These are phyloP conservation scores for Leptonema lineaticorne DNA, from an alignment of 1,140 invertebrate genomes.

Conservation along the genomic window DNA sequence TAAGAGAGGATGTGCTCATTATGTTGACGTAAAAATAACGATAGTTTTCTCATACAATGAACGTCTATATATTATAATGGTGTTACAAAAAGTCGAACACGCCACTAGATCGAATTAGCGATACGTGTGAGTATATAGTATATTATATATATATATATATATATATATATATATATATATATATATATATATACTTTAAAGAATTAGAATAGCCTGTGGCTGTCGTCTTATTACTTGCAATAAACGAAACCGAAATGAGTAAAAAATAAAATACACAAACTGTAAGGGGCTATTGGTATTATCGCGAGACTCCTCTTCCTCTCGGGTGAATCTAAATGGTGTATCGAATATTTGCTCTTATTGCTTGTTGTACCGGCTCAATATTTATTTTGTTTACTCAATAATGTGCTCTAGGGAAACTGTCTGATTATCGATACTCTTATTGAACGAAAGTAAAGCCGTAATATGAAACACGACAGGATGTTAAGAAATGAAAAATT, in stretches of 20 bases:
- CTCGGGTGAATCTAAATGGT: slow-evolving; percentile 7
- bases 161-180: no score
- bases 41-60: slow-evolving; percentile 7
- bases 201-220: background rate
- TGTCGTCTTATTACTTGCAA: slow-evolving; percentile 13
- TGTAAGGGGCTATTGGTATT: background rate
- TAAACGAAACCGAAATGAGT: slow-evolving; percentile 13
- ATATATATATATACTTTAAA: no score
- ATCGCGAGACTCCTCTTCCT: background rate
- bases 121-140: background rate
- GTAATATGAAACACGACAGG: no score
- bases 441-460: background rate
- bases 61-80: background rate
- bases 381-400: slow-evolving; percentile 2
- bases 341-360: slow-evolving; percentile 16
- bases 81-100: background rate
- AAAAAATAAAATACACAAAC: background rate
- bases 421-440: slow-evolving; percentile 1
- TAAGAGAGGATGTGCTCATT: background rate
- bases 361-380: background rate
- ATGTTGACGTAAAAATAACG: background rate
- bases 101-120: slow-evolving; percentile 4
- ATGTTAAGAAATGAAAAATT: no score
- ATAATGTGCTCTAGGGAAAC: background rate
- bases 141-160: no score